Evolutionary conservation across 1,140 invertebrate genomes (phyloP).

Genomic region (Drosophila ercepeae): DNA sequence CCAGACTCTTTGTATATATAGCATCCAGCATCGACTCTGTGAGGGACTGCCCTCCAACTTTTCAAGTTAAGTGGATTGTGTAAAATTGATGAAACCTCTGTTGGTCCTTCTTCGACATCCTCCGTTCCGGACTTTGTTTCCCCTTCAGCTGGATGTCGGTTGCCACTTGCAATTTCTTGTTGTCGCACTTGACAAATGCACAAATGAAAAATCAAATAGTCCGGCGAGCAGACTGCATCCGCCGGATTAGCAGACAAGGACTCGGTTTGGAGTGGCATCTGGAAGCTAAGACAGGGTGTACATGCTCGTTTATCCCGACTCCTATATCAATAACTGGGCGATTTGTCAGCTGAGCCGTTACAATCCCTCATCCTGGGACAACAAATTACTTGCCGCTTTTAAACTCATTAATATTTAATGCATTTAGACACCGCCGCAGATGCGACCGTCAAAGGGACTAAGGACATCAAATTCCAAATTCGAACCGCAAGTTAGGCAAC

Average conservation of each 20-base stretch:
- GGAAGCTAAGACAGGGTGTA: not conserved
- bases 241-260: constrained; percentile 26
- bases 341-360: constrained; percentile 49
- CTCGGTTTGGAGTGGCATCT: not conserved
- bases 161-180: constrained; percentile 60
- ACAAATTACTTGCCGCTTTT: constrained; percentile 64
- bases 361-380: constrained; percentile 38
- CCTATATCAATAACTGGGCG: constrained; percentile 34
- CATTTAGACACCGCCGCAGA: constrained; percentile 52
- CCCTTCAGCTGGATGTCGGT: constrained; percentile 39
- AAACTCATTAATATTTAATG: constrained; percentile 76
- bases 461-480: constrained; percentile 14
- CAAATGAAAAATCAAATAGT: constrained; percentile 66
- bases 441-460: constrained; percentile 50
- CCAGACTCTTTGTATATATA: not conserved
- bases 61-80: constrained; percentile 66
- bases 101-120: not conserved
- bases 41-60: constrained; percentile 29
- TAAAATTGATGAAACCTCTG: constrained; percentile 63
- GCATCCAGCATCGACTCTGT: not conserved
- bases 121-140: constrained; percentile 18
- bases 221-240: constrained; percentile 18
- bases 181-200: constrained; percentile 63
- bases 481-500: constrained; percentile 48
- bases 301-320: constrained; percentile 7